Evolutionary conservation across 1,140 invertebrate species (phyloP).

Genomic region (Coelopa frigida): DNA sequence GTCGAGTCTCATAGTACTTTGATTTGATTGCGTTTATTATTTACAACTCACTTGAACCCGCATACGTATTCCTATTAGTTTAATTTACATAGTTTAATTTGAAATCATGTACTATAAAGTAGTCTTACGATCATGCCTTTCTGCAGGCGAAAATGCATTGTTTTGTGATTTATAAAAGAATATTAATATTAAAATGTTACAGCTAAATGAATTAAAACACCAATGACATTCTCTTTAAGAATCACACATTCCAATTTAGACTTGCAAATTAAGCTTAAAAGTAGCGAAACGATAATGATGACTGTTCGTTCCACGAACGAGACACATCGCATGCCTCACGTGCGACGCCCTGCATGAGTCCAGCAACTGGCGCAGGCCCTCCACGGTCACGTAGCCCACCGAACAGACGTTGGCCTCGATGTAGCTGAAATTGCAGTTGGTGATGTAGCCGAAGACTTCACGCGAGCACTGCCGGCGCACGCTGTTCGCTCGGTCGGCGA

Average conservation of each 20-base stretch:
- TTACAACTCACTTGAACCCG: too few species aligned
- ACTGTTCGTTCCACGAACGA: constrained; percentile 48
- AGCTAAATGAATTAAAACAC: too few species aligned
- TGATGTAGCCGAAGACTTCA: constrained; percentile 66
- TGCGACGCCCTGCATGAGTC: constrained; percentile 14
- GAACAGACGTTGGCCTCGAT: constrained; percentile 56
- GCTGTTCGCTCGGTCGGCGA: constrained; percentile 29
- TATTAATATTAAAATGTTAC: too few species aligned
- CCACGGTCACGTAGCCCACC: constrained; percentile 59
- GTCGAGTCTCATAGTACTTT: constrained; percentile 39
- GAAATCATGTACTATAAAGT: too few species aligned
- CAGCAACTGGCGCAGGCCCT: constrained; percentile 48
- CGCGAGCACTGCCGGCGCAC: constrained; percentile 58
- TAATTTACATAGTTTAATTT: too few species aligned
- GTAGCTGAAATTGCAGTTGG: constrained; percentile 61
- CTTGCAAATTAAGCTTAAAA: constrained; percentile 35
- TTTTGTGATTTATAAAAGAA: too few species aligned
- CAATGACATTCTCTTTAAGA: too few species aligned
- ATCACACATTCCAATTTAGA: background rate
- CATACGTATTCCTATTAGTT: too few species aligned
- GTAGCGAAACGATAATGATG: constrained; percentile 47
- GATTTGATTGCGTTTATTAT: background rate
- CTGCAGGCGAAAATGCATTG: too few species aligned
- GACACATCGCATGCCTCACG: constrained; percentile 31
- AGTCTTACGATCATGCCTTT: too few species aligned